A percentile compares a stretch with the other conserved stretches of the same genome.
Conservation (phyloP, 1,140 invertebrate genomes). For the Ceratitis capitata region DNA sequence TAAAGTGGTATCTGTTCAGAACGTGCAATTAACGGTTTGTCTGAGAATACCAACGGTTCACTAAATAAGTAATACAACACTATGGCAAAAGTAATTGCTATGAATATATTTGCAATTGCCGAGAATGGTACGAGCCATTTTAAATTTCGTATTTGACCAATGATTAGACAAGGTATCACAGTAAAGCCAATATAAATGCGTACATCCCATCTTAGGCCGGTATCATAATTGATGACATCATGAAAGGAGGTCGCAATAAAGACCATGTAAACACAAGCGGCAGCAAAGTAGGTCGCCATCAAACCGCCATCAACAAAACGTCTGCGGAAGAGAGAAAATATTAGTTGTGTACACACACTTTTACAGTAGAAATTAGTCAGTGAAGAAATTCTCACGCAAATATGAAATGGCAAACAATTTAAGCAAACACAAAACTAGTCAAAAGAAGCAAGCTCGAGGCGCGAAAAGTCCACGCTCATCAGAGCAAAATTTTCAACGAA, state of each 20-base stretch:
- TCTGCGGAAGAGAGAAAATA: slow-evolving; percentile 66
- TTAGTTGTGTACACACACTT: no score
- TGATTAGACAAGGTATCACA: slow-evolving; percentile 58
- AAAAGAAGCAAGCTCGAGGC: no score
- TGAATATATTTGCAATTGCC: slow-evolving; percentile 74
- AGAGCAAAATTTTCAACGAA: no score
- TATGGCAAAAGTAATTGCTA: slow-evolving; percentile 75
- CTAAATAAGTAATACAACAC: slow-evolving; percentile 79
- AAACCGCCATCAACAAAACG: slow-evolving; percentile 73
- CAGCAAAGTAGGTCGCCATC: slow-evolving; percentile 75
- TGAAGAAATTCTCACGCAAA: no score
- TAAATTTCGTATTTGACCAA: slow-evolving; percentile 71
- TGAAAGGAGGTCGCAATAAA: slow-evolving; percentile 77
- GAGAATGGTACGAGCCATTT: slow-evolving; percentile 82
- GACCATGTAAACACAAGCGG: slow-evolving; percentile 79
- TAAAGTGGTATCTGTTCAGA: slow-evolving; percentile 72
- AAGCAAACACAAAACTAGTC: no score
- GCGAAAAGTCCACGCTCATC: no score
- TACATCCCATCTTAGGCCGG: slow-evolving; percentile 56
- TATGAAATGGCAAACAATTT: no score
- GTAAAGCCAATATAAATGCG: slow-evolving; percentile 61
- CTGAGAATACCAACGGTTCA: slow-evolving; percentile 66
- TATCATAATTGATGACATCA: slow-evolving; percentile 70
- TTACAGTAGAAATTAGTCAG: no score
- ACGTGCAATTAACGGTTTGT: slow-evolving; percentile 68